Evolutionary conservation across 2,113 vertebrate species (phyloP), one percentile per base, ranked within the genome.

Genomic region (Terrapene triunguis): DNA sequence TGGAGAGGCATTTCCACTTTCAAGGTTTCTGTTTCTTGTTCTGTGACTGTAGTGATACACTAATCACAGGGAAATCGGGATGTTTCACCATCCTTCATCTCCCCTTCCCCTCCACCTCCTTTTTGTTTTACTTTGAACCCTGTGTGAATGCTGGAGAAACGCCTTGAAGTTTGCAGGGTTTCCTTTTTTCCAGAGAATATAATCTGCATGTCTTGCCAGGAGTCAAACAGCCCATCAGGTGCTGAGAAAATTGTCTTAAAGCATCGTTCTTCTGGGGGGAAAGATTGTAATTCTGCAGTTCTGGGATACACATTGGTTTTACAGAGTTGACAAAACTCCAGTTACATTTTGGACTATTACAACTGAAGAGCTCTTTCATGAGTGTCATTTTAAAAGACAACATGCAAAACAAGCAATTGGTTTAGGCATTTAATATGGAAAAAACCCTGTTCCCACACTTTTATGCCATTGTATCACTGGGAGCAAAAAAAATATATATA

Each of bases 181-280:
- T 78, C 5, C 48, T 48, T 82, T 76, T 32, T 65, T 53, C 89
- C 93, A 97, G 96, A 86, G 87, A 96, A 96, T 97, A 80, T 98
- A 94, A 98, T 97, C 97, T 82, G 84, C 98, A 97, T 98, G 97
- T 98, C 98, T 98, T 98, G 97, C 97, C 98, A 98, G 98, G 96
- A 97, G 93, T 96, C 97, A 98, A 98, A 97, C 98, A 98, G 92
- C 98, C 97, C 97, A 85, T 95, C 90, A 96, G 80, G 65, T 95
- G 88, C 95, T 95, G 96, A 96, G 94, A 88, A 94, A 95, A 92
- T 84, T 85, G 89, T 97, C 95, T 87, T 94, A 94, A 94, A 92
- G 57, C 94, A 89, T 92, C 85, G 1, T 91, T 91, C 92, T 96
- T 80, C 92, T 96, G 88, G 94, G 96, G 98, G 96, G 51, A 25